Percentiles rank a stretch among this genome's conserved stretches.
These are phyloP conservation scores for Sphaerophoria rueppellii DNA, from an alignment of 2,888 invertebrate genomes.

Conservation along the genomic window DNA sequence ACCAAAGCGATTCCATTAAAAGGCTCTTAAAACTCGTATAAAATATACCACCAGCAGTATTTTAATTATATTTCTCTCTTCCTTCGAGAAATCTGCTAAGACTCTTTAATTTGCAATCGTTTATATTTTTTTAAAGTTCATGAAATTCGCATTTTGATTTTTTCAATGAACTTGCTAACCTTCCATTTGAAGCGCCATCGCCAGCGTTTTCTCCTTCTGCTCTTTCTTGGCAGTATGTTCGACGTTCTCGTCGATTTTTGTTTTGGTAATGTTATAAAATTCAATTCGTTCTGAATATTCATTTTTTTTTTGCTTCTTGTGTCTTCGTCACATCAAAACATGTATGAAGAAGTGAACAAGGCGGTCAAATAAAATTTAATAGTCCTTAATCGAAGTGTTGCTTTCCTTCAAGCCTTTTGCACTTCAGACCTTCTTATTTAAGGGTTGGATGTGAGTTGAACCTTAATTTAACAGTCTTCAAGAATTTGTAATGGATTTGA, in stretches of 20 bases:
- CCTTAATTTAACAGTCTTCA: background rate
- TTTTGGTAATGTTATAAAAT: slow-evolving; percentile 54
- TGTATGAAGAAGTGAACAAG: slow-evolving; percentile 8
- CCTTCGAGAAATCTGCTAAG: slow-evolving; percentile 6
- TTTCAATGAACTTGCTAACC: slow-evolving; percentile 4
- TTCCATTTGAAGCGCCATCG: slow-evolving; percentile 34
- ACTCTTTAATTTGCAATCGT: slow-evolving; percentile 51
- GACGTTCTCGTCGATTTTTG: no score
- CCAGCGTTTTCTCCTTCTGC: background rate
- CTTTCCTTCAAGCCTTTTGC: slow-evolving; percentile 26
- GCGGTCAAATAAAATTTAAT: slow-evolving; percentile 58
- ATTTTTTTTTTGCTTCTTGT: slow-evolving; percentile 13
- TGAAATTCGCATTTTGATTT: slow-evolving; percentile 8
- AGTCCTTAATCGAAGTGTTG: slow-evolving; percentile 60
- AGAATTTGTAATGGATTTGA: slow-evolving; percentile 37
- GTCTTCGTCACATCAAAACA: background rate
- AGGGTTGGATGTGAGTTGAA: slow-evolving; percentile 4
- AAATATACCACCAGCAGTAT: background rate
- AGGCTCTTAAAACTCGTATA: background rate
- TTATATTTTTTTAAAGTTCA: slow-evolving; percentile 38
- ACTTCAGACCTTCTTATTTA: slow-evolving; percentile 45
- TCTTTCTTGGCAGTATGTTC: background rate
- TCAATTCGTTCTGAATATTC: slow-evolving; percentile 50
- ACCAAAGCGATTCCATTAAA: background rate
- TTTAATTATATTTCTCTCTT: slow-evolving; percentile 38